Conservation (phyloP, 2,113 vertebrate genomes). For the Prietella phreatophila region DNA sequence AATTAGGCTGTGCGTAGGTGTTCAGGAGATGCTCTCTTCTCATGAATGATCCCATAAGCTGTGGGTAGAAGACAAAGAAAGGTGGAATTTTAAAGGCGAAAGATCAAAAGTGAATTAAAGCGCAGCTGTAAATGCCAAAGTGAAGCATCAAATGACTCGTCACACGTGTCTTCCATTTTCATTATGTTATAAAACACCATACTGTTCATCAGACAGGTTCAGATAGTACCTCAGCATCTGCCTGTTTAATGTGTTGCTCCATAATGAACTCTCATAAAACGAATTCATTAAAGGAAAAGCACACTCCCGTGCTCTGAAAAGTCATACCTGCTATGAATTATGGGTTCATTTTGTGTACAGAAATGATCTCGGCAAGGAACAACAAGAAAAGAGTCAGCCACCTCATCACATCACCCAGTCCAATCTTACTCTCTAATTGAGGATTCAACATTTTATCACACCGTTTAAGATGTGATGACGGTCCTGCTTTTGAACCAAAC, state of each 20-base stretch:
- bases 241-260: neutral
- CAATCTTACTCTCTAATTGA: neutral
- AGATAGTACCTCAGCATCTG: neutral
- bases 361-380: neutral
- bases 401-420: neutral
- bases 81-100: neutral
- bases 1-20: neutral
- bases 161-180: neutral
- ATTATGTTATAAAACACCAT: slow-evolving; percentile 16
- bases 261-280: slow-evolving; percentile 11
- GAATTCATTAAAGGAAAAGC: slow-evolving; percentile 12
- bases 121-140: neutral
- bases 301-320: neutral
- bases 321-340: slow-evolving; percentile 12
- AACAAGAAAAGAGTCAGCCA: neutral
- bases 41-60: neutral
- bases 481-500: neutral
- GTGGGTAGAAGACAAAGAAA: neutral
- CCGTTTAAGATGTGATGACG: neutral
- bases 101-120: neutral
- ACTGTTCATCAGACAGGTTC: neutral
- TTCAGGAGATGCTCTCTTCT: neutral
- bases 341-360: neutral
- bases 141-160: neutral
- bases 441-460: neutral